A percentile compares a stretch with the other conserved stretches of the same genome.
phyloP scores from a whole-genome alignment of 2,888 invertebrate species.

The Villa cingulata region DNA sequence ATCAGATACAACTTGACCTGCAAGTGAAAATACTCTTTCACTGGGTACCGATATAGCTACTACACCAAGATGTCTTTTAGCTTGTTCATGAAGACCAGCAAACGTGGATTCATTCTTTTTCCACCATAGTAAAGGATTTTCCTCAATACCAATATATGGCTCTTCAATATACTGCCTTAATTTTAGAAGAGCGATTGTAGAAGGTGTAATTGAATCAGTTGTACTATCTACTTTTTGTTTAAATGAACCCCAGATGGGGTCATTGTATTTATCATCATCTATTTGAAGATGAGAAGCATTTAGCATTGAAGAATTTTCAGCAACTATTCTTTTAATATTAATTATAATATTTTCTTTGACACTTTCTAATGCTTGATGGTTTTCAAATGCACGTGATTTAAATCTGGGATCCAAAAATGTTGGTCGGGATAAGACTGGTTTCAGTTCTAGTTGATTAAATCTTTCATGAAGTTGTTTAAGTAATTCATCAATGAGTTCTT shows the following conservation, averaged over 20 bases:
- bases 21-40: slow-evolving; percentile 2
- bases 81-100: background rate
- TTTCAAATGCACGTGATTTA: background rate
- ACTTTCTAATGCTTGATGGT: too few relatives aligned
- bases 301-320: too few relatives aligned
- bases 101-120: background rate
- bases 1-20: too few relatives aligned
- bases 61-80: background rate
- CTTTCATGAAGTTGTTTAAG: too few relatives aligned
- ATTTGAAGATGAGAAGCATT: fast-evolving
- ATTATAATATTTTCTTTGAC: too few relatives aligned
- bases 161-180: background rate
- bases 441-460: too few relatives aligned
- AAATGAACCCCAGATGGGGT: too few relatives aligned
- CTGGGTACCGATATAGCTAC: background rate
- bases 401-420: background rate
- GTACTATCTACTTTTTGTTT: background rate
- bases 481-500: too few relatives aligned
- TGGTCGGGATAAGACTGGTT: too few relatives aligned
- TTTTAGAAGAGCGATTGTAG: background rate
- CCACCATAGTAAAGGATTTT: background rate
- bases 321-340: fast-evolving
- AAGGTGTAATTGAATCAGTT: background rate
- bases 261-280: too few relatives aligned
- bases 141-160: background rate